Evolutionary conservation across 2,888 invertebrate genomes (phyloP), one percentile per base, ranked within the genome.

Genomic region (Xanthorhoe spadicearia): DNA sequence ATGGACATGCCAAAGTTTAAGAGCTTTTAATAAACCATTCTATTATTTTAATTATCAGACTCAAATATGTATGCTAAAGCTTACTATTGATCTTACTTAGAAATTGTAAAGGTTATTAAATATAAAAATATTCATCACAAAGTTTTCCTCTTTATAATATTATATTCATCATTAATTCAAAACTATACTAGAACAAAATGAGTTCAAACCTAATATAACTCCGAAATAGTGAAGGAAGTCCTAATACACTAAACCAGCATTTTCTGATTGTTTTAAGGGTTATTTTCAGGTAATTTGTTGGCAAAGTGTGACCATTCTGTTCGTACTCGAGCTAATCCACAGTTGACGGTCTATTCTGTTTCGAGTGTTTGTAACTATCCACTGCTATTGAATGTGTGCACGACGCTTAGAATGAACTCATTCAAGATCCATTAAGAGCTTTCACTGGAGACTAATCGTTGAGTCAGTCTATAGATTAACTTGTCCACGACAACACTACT

Each of bases 281-380:
- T 38, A 38, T 38, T 38, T 38, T 38, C 13, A 3, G 10, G 38
- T 13, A 13, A 13, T 43, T 43, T 43, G 38, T 38, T 43, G 13
- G 7, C 48, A 48, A 32, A 53, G 15, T 46, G 23, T 17, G 32
- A 48, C 10, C 48, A 52, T 56, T 62, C 48, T 9, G 9, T n/a
- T n/a, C 48, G 8, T 8, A 58, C 23, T 49, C 46, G 32, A 71
- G 63, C 28, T 59, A 65, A 56, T 71, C 65, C 54, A 38, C 23
- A 50, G 54, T 17, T 50, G 4, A 57, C 19, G 18, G 35, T 58
- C 64, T 53, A 19, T 18, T 32, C 19, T 55, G n/a, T 53, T 56
- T 65, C 48, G 60, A 71, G 72, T 70, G 68, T 72, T 68, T 72
- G 72, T 70, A 43, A 64, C 66, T 48, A 67, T 67, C 55, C 53